Evolutionary conservation across 2,888 invertebrate genomes (phyloP).

Genomic region (Theretra japonica): DNA sequence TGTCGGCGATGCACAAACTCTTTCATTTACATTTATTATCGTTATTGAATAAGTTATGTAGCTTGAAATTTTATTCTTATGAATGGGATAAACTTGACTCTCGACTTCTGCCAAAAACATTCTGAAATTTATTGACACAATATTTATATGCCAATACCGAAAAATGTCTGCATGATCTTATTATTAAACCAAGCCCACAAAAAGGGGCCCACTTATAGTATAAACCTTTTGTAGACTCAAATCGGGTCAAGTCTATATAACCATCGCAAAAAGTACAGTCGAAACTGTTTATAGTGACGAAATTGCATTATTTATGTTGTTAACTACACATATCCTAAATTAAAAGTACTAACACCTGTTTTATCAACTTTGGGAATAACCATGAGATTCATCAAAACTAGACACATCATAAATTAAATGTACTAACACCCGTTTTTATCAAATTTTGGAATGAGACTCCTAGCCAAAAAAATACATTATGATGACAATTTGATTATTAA

Average conservation of each 20-base stretch:
- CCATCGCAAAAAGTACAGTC: neutral
- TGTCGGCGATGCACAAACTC: conserved; percentile 70
- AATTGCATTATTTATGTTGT: neutral
- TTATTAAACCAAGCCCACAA: neutral
- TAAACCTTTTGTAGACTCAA: neutral
- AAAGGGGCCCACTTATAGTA: neutral
- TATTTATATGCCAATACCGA: neutral
- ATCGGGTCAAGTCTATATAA: conserved; percentile 1
- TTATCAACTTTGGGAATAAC: too few relatives aligned
- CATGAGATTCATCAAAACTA: too few relatives aligned
- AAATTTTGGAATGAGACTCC: too few relatives aligned
- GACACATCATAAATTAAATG: neutral
- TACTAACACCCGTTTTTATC: too few relatives aligned
- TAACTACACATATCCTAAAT: neutral
- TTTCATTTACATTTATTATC: conserved; percentile 47
- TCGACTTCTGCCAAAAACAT: neutral
- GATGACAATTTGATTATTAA: too few relatives aligned
- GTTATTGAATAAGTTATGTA: conserved; percentile 31
- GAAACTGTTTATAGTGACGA: conserved; percentile 3
- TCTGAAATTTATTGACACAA: neutral
- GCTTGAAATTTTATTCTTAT: neutral
- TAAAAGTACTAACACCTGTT: neutral
- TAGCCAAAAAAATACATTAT: too few relatives aligned
- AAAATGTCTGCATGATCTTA: neutral
- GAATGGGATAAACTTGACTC: conserved; percentile 18